Evolutionary conservation across 2,888 invertebrate species (phyloP), one percentile per base, ranked within the genome.

Genomic region (Plagiodera versicolora): DNA sequence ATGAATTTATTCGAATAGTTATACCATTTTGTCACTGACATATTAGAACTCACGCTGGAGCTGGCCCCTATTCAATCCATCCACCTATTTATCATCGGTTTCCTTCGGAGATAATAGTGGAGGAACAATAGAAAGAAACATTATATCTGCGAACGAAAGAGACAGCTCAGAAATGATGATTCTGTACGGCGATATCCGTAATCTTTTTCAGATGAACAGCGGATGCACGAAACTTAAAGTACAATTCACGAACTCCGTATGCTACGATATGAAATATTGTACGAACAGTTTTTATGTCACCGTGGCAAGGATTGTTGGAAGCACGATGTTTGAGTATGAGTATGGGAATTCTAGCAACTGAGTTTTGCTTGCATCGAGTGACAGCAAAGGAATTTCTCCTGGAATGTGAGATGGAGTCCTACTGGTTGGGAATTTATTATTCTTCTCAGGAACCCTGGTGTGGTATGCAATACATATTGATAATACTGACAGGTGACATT

Each of bases 261-360:
- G 78, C 79, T 78, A 80, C 81, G 51, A 55, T 55, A 56, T 60
- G 60, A 60, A 56, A 50, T 60, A 60, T 56, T 19, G 50, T 51
- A 39, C 39, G 39, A 39, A 14, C n/a, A 14, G 39, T 39, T 39
- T n/a, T 39, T 39, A 39, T 39, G 11, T 39, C 39, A 6, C 39
- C 3, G 3, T 3, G 3, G 39, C 14, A 39, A 14, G 2, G 39
- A n/a, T 14, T 39, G 39, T 14, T 2, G 11, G 14, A 14, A 39
- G 39, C 3, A 39, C 14, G 39, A 39, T n/a, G 39, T 39, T 39
- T 39, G 39, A 39, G 39, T n/a, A n/a, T 14, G 39, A 39, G n/a
- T 39, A n/a, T 39, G 39, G 39, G 14, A 14, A 14, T 39, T 39
- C 14, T 14, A 39, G 14, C 39, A 14, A 14, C 8, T 39, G 39